Evolutionary conservation across 2,888 invertebrate genomes (phyloP), one percentile per base, ranked within the genome.

Genomic region (Cecidostiba fungosa): DNA sequence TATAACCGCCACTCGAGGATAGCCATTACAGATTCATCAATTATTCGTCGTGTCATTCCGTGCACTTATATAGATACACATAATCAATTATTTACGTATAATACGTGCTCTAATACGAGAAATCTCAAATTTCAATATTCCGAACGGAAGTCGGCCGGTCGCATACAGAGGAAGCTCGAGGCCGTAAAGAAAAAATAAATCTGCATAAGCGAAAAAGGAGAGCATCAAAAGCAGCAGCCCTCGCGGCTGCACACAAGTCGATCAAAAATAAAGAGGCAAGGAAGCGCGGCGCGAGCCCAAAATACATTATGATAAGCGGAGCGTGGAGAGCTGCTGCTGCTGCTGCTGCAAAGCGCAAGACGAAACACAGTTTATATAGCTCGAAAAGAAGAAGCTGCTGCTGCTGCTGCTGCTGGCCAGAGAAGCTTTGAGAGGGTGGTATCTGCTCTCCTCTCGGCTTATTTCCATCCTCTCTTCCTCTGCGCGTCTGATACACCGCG

Each of bases 231-330:
- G 77, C 72, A 12, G n/a, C 26, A 39, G 81, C 16, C 16, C 23
- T 19, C 10, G 19, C 76, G 23, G 10, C 50, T 19, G 32, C 59
- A 59, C 72, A 8, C 50, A 26, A 79, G 87, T 84, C 87, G 81
- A 87, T 87, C 80, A 81, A 81, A 83, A 87, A 87, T 87, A 87
- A 87, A 87, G 85, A 87, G 82, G 26, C 72, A 32, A 59, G 69
- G 70, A 76, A 77, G 84, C 50, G 72, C 72, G 86, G 72, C 80
- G 84, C 50, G 76, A 77, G 87, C 77, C 80, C 23, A 80, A 87
- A 87, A 87, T 87, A 87, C 83, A 87, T 85, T 85, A 87, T 85
- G 85, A 87, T 87, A 87, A 87, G 87, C 85, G 85, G 29, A 85
- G 83, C 85, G 83, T 80, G 66, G 73, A 66, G 39, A 70, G 10